Conservation (phyloP, 2,888 invertebrate species). For the Ethmia dodecea region DNA sequence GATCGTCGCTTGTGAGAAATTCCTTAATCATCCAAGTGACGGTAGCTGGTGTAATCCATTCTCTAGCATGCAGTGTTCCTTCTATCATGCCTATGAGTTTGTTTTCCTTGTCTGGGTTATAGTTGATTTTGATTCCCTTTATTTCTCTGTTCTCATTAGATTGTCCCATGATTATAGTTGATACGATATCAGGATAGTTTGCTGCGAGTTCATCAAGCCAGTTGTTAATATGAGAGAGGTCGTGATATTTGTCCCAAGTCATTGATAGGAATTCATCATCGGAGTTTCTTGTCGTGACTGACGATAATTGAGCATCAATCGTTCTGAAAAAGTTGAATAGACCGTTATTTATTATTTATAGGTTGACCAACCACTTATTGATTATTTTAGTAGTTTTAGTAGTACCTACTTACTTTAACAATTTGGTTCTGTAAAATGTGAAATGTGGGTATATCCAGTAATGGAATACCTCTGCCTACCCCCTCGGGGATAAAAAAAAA, state of each 20-base stretch:
- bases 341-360: no score
- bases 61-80: slow-evolving; percentile 83
- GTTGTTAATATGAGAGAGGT: slow-evolving; percentile 74
- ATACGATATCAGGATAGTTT: slow-evolving; percentile 67
- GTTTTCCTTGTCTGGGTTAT: slow-evolving; percentile 45
- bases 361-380: no score
- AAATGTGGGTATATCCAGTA: no score
- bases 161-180: slow-evolving; percentile 71
- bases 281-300: slow-evolving; percentile 30
- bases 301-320: slow-evolving; percentile 64
- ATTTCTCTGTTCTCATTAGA: slow-evolving; percentile 80
- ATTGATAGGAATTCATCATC: slow-evolving; percentile 36
- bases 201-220: slow-evolving; percentile 76
- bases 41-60: slow-evolving; percentile 84
- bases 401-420: no score
- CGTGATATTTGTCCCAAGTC: slow-evolving; percentile 79
- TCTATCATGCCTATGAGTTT: slow-evolving; percentile 75
- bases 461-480: no score
- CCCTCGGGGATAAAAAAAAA: no score
- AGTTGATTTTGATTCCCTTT: slow-evolving; percentile 69
- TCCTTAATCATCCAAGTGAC: slow-evolving; percentile 83
- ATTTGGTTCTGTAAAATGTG: neutral
- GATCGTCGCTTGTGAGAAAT: slow-evolving; percentile 78
- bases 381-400: no score
- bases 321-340: slow-evolving; percentile 42